Base-by-base conservation (phyloP, 1,140 invertebrate genomes). In the Grapholita molesta region DNA sequence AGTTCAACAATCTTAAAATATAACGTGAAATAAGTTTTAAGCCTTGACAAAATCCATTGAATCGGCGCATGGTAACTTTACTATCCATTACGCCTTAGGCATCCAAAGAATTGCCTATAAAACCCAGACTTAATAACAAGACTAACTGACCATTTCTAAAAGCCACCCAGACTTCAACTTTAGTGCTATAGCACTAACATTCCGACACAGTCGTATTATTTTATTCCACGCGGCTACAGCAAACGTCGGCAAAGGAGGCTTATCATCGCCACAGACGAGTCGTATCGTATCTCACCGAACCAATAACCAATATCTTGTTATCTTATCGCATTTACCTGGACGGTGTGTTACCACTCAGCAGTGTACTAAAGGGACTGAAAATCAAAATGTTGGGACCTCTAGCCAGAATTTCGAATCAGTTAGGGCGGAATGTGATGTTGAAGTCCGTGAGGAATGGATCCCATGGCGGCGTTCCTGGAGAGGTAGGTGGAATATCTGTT, bases 391-490 rank as follows among this genome's bases (percentile, higher is more conserved):
- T 85, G 38, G 80, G 80, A 32, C 76, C 83, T 15, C 25, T 85
- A 9, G 76, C 83, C 11, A 85, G 77, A 52, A 77, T 83, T 75
- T 82, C 80, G 9, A 77, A 78, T 52, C 73, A 83, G 64, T 69
- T 92, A 72, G 92, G 90, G 65, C 87, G 90, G 65, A 92, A 92
- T 85, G 89, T 92, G 64, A 88, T 93, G 78, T 88, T 82, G 73
- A 92, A 79, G 55, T 85, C 93, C 74, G 84, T 94, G 12, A 93
- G 95, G 74, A 92, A 93, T 71, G 92, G 93, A 66, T 90, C 88
- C 15, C 92, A 94, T 75, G 95, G 94, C 18, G 94, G 94, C 38
- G 78, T 93, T 77, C 94, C 94, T 68, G 94, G 94, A 71, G 93
- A 92, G 86, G 95, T 95, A 91, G 88, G 89, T 82, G 69, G 25